A percentile compares a stretch with the other conserved stretches of the same genome.
Evolutionary conservation across 1,140 invertebrate genomes (phyloP).

Genomic region (Druon quercuslanigerum): DNA sequence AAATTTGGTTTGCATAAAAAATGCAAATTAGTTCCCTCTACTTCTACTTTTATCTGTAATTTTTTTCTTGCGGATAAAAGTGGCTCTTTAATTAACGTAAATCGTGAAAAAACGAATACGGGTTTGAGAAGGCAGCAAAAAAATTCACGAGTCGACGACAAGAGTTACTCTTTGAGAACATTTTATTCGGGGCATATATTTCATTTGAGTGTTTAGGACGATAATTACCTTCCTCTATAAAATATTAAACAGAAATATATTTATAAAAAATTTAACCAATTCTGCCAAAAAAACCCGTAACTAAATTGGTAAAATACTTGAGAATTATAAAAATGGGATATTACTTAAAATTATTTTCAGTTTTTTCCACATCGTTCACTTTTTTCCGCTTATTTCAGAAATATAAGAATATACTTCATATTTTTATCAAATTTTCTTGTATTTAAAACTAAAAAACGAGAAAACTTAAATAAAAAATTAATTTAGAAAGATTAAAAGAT

Average conservation of each 20-base stretch:
- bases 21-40: neutral
- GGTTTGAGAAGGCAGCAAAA: neutral
- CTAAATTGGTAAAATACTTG: too few relatives aligned
- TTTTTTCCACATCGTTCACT: too few relatives aligned
- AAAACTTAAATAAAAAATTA: too few relatives aligned
- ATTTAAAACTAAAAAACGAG: too few relatives aligned
- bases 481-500: too few relatives aligned
- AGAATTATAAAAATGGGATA: too few relatives aligned
- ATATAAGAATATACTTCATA: too few relatives aligned
- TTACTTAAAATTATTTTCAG: too few relatives aligned
- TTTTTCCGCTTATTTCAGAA: too few relatives aligned
- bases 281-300: neutral
- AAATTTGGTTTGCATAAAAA: neutral
- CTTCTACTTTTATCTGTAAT: neutral
- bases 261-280: neutral
- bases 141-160: neutral
- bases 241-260: neutral
- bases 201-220: neutral
- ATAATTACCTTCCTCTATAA: neutral
- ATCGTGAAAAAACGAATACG: neutral
- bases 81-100: constrained; percentile 8
- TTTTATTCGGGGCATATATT: neutral
- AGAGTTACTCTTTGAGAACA: neutral
- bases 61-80: neutral
- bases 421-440: too few relatives aligned